A percentile compares a stretch with the other conserved stretches of the same genome.
These are phyloP conservation scores for Epizoanthus stellaris DNA, from an alignment of 92 coral and sea anemone species.

Conservation along the genomic window DNA sequence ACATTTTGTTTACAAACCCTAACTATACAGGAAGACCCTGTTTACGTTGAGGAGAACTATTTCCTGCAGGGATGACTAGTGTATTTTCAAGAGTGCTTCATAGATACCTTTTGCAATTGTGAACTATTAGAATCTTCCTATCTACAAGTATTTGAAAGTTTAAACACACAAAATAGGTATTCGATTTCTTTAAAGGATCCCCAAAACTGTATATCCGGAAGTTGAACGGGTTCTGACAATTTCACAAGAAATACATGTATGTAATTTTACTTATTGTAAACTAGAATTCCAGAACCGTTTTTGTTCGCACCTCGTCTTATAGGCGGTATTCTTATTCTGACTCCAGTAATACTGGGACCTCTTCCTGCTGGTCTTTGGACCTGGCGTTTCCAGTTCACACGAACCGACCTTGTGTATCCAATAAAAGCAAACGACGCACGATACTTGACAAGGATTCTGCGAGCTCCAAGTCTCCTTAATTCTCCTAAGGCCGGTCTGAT, in stretches of 20 bases:
- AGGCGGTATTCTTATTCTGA: slow-evolving; percentile 25
- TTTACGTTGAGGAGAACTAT: too few species aligned
- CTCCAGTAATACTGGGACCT: slow-evolving; percentile 15
- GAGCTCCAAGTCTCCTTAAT: slow-evolving; percentile 27
- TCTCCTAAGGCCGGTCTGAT: slow-evolving; percentile 28
- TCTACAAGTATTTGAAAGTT: too few species aligned
- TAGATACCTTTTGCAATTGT: too few species aligned
- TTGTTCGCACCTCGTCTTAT: slow-evolving; percentile 13
- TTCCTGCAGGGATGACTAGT: too few species aligned
- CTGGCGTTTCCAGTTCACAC: slow-evolving; percentile 33
- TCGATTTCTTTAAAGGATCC: too few species aligned
- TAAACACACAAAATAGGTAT: too few species aligned
- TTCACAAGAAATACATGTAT: not conserved
- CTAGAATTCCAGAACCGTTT: not conserved
- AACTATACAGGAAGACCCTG: too few species aligned
- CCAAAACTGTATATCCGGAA: too few species aligned
- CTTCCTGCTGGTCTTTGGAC: slow-evolving; percentile 5
- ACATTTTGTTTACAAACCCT: too few species aligned
- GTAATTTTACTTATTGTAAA: not conserved
- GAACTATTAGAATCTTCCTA: too few species aligned
- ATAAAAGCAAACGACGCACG: slow-evolving; percentile 50
- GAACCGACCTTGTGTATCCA: slow-evolving; percentile 33
- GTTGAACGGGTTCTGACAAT: too few species aligned
- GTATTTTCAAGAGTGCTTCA: too few species aligned
- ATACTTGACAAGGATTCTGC: not conserved